A percentile compares a stretch with the other conserved stretches of the same genome.
Conservation (phyloP, 2,113 vertebrate genomes). For the Hymenochirus boettgeri region DNA sequence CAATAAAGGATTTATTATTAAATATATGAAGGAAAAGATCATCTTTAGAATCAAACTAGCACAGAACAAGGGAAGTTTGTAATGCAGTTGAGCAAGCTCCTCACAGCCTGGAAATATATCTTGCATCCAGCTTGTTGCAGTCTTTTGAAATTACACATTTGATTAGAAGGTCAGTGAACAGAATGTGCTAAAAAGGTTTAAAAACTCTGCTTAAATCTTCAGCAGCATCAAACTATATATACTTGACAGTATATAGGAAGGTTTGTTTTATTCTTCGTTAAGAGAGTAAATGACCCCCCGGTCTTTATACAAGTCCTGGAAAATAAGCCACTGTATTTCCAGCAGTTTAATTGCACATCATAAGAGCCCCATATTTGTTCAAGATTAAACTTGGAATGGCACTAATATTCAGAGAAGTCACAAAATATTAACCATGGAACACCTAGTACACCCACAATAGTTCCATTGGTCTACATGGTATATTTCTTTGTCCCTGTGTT, state of each 20-base stretch:
- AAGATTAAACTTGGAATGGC: conserved; percentile 43
- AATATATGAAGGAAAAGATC: conserved; percentile 8
- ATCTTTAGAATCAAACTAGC: conserved; percentile 14
- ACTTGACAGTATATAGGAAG: conserved; percentile 5
- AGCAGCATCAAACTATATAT: conserved; percentile 22
- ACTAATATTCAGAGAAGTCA: conserved; percentile 37
- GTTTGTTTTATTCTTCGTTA: conserved; percentile 3
- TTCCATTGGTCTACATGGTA: conserved; percentile 53
- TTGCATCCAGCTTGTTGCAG: not conserved
- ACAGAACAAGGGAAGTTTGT: conserved; percentile 21
- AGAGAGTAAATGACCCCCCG: not conserved
- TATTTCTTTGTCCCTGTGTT: conserved; percentile 65
- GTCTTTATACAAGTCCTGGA: not conserved
- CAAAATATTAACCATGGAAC: conserved; percentile 41
- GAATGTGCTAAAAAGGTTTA: conserved; percentile 9
- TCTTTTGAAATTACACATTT: not conserved
- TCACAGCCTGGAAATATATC: not conserved
- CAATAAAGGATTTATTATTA: conserved; percentile 5
- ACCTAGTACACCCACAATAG: conserved; percentile 36
- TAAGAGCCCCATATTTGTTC: conserved; percentile 28
- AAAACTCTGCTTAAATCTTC: conserved; percentile 8
- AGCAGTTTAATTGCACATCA: conserved; percentile 14
- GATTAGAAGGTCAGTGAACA: not conserved
- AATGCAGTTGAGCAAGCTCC: not conserved
- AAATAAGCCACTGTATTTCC: conserved; percentile 6